Conservation (phyloP, 2,888 invertebrate species). For the Esperia sulphurella region DNA sequence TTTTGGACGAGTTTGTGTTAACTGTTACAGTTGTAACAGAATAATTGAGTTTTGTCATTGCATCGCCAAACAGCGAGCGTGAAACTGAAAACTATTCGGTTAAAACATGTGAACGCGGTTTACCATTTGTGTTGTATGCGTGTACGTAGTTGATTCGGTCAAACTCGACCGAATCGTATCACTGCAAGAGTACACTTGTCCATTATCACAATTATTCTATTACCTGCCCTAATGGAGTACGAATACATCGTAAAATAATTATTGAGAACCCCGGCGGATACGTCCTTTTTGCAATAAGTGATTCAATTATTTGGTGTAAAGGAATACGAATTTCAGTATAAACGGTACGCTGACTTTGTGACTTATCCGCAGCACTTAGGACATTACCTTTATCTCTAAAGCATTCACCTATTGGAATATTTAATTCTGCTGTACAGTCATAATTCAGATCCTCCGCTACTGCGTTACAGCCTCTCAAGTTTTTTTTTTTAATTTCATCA, state of each 20-base stretch:
- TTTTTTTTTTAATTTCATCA: no score
- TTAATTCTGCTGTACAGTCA: no score
- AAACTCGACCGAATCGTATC: neutral
- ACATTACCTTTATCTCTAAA: neutral
- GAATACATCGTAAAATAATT: no score
- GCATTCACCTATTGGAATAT: no score
- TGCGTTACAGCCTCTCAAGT: no score
- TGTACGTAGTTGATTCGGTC: neutral
- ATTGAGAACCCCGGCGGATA: no score
- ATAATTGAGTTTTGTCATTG: slow-evolving; percentile 1
- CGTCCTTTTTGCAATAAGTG: no score
- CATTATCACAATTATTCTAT: no score
- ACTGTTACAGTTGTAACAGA: neutral
- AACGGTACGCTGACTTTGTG: neutral
- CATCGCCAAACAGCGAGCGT: neutral
- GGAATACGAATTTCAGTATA: neutral
- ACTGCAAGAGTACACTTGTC: no score
- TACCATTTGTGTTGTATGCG: neutral
- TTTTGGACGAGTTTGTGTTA: no score
- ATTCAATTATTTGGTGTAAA: neutral
- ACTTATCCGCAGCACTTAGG: neutral
- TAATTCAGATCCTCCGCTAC: no score
- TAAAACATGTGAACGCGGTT: neutral
- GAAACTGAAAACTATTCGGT: neutral
- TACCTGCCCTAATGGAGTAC: no score